These are phyloP conservation scores for Temnothorax rugatulus DNA, from an alignment of 2,888 invertebrate genomes.

Conservation along the genomic window DNA sequence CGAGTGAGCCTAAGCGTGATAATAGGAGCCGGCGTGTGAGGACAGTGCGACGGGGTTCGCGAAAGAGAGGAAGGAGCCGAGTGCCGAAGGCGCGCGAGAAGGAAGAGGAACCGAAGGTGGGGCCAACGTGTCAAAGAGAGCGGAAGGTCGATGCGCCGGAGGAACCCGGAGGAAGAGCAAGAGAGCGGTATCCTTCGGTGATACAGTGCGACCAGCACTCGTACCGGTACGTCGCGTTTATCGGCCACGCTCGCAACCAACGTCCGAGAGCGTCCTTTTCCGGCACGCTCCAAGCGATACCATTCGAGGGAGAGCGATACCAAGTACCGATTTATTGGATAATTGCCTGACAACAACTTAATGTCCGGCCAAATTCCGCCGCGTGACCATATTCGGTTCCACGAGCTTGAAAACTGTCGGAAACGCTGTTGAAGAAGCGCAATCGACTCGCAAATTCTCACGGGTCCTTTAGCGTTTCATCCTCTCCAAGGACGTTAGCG, in stretches of 20 bases:
- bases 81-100: slow-evolving; percentile 28
- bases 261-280: slow-evolving; percentile 58
- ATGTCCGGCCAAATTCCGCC: background rate
- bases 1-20: slow-evolving; percentile 33
- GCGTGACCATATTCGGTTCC: background rate
- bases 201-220: slow-evolving; percentile 74
- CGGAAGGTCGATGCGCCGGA: slow-evolving; percentile 51
- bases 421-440: background rate
- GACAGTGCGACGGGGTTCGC: slow-evolving; percentile 52
- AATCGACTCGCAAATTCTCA: background rate
- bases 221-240: slow-evolving; percentile 73
- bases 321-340: background rate
- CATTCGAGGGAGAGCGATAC: background rate
- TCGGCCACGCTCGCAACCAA: slow-evolving; percentile 63
- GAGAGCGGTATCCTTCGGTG: slow-evolving; percentile 74
- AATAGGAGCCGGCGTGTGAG: slow-evolving; percentile 37
- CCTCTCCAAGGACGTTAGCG: background rate
- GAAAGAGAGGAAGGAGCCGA: slow-evolving; percentile 55
- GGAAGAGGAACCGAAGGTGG: slow-evolving; percentile 42
- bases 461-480: background rate
- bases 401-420: background rate
- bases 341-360: background rate
- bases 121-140: slow-evolving; percentile 54
- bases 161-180: slow-evolving; percentile 67
- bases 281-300: slow-evolving; percentile 34